phyloP scores from a whole-genome alignment of 2,888 invertebrate genomes.

The Hydroisotoma schaefferi region DNA sequence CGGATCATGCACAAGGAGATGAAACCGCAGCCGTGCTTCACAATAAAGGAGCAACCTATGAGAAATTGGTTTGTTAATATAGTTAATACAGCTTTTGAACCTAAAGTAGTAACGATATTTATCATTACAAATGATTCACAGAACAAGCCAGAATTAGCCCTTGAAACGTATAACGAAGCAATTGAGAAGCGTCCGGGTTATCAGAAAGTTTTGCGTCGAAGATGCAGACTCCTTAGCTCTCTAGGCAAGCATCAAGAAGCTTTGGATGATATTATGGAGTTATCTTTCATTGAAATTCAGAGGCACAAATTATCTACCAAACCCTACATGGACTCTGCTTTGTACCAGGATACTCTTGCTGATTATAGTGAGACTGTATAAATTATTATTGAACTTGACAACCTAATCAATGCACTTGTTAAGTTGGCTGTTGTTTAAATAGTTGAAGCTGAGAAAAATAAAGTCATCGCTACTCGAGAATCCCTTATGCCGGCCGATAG shows the following conservation, averaged over 20 bases:
- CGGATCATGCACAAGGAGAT: neutral
- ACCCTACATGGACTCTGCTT: too few species aligned
- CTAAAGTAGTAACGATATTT: neutral
- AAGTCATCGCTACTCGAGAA: conserved; percentile 1
- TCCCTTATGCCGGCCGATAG: neutral
- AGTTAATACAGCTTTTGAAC: neutral
- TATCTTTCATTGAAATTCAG: conserved; percentile 12
- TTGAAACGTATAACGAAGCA: conserved; percentile 25
- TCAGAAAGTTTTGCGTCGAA: conserved; percentile 13
- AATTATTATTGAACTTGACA: neutral
- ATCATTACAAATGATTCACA: neutral
- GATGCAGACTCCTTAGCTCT: conserved; percentile 1
- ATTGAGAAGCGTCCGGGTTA: conserved; percentile 7
- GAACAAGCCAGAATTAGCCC: conserved; percentile 19
- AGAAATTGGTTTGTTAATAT: conserved; percentile 23
- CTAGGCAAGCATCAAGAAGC: conserved; percentile 7
- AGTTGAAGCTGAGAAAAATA: conserved; percentile 23
- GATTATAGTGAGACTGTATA: conserved; percentile 14
- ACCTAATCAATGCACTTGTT: neutral
- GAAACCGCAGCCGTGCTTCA: conserved; percentile 27
- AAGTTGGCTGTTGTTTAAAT: neutral
- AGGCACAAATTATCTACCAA: too few species aligned
- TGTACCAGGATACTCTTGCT: neutral
- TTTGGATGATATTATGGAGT: conserved; percentile 5
- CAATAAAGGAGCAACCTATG: conserved; percentile 28